Base-by-base conservation (phyloP, 53 echinoderm and acorn worm species). In the Paracentrotus lividus region DNA sequence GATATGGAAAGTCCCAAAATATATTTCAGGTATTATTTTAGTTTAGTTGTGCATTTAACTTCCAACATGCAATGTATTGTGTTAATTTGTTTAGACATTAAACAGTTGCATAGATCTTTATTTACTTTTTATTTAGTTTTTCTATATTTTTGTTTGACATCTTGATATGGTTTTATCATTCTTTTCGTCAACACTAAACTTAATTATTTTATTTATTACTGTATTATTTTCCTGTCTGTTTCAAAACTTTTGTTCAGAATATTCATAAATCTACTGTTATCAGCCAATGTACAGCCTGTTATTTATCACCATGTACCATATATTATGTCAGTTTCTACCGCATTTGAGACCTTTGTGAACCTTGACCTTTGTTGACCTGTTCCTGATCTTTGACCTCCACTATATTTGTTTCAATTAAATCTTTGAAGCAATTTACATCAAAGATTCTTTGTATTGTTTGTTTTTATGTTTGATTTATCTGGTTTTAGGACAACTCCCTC, bases 381-480 rank as follows among this genome's bases (percentile, higher is more conserved):
- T 76, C 21, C 20, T 76, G 2, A 76, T 40, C 31, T 31, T 18
- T 81, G n/a, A 81, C 23, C 81, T 81, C 81, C 26, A 47, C 72
- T 27, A 81, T 26, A n/a, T 18, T 45, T 81, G 81, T 81, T 81
- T 81, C 81, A 81, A 47, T 81, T 47, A 81, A 81, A 47, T 81
- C 42, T 42, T 81, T 81, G 81, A 81, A 81, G 47, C 81, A 81
- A 47, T 45, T 45, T 72, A 72, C 38, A 36, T 40, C 38, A 4
- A 20, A 38, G 26, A 20, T 38, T 1, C 81, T 47, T 44, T 10
- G 47, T 45, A 8, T 81, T 81, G 27, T 23, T 78, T 78, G 43
- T 44, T 20, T 81, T 47, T 38, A 5, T 40, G 20, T 38, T 6
- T 72, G 40, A 38, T 40, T 40, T 38, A 3, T 1, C 7, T 72